phyloP scores from a whole-genome alignment of 2,113 vertebrate genomes.

The Sphaerodactylus townsendi region DNA sequence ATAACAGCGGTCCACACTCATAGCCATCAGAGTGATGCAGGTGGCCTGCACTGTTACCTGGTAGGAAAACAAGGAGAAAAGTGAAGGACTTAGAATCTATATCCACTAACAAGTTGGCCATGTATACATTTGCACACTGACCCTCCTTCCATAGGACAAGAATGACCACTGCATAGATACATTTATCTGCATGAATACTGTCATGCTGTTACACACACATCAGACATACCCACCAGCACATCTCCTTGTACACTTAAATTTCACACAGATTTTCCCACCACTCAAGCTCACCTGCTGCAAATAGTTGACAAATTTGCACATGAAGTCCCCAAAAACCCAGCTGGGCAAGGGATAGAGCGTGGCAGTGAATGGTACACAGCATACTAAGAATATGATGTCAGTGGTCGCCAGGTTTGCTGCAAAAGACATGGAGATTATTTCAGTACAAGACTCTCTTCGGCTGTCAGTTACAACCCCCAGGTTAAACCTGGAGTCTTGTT shows the following conservation, averaged over 20 bases:
- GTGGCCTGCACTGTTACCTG: conserved; percentile 41
- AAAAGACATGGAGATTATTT: neutral
- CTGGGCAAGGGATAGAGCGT: conserved; percentile 60
- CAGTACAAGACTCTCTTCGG: neutral
- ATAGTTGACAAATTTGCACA: conserved; percentile 65
- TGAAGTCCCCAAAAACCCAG: conserved; percentile 61
- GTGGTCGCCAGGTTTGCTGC: conserved; percentile 53
- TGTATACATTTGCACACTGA: neutral
- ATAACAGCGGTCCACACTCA: conserved; percentile 40
- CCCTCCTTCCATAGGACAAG: neutral
- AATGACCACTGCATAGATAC: neutral
- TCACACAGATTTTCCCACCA: neutral
- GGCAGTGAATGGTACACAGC: conserved; percentile 63
- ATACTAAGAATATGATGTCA: conserved; percentile 56
- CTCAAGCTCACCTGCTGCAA: conserved; percentile 52
- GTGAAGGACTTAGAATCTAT: neutral
- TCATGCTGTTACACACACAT: neutral
- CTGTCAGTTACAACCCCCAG: neutral
- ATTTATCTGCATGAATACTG: neutral
- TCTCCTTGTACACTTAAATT: neutral
- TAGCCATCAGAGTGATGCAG: conserved; percentile 37
- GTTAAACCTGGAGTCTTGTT: too few relatives aligned
- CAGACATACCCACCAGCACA: neutral
- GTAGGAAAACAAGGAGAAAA: neutral
- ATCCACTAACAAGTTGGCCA: neutral